Conservation (phyloP, 2,113 vertebrate species). For the Nicator chloris region DNA sequence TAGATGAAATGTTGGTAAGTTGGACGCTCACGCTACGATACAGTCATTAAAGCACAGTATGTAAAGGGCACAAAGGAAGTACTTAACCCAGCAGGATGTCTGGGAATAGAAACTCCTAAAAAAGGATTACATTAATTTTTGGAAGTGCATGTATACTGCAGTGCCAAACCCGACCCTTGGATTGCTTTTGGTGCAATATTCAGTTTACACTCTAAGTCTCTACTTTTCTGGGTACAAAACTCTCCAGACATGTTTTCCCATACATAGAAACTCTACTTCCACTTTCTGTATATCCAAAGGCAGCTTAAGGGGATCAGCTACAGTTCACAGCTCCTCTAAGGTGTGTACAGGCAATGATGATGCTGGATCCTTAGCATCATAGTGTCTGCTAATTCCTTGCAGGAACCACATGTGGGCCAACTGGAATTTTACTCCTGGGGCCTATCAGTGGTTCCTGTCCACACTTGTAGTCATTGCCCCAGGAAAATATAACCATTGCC, state of each 20-base stretch:
- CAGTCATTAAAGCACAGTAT: background rate
- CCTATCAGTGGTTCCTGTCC: background rate
- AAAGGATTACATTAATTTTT: background rate
- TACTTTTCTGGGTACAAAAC: background rate
- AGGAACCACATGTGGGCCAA: background rate
- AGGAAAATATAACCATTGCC: background rate
- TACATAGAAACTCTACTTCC: background rate
- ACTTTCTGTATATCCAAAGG: background rate
- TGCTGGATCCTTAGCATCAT: background rate
- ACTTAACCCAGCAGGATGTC: background rate
- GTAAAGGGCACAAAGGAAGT: background rate
- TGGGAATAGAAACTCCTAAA: background rate
- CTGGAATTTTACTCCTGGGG: background rate
- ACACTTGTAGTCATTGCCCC: background rate
- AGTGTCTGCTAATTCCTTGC: background rate
- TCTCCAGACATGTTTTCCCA: background rate
- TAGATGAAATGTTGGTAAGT: conserved; percentile 85
- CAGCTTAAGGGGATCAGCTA: background rate
- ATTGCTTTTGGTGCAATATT: background rate
- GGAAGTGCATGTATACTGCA: background rate
- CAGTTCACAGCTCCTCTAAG: background rate
- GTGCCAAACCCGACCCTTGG: background rate
- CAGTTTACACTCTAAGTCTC: background rate
- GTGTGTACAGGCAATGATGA: background rate
- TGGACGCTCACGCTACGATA: rapidly evolving